Conservation (phyloP, 2,797 vertebrate species). For the Aldrovandia affinis region DNA sequence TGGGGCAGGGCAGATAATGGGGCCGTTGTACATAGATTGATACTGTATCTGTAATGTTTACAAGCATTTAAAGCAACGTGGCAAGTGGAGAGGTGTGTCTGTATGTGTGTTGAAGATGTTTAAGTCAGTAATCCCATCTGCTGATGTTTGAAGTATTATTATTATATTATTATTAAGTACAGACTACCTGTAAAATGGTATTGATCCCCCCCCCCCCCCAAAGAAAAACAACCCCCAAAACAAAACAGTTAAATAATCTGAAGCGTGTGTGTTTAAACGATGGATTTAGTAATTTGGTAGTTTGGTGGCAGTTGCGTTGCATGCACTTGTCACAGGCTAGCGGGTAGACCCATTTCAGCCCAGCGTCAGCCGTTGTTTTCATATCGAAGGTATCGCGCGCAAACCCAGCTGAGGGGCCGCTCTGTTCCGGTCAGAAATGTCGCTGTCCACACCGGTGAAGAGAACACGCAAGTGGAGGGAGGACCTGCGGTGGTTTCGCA, state of each 20-base stretch:
- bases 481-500: constrained; percentile 71
- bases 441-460: constrained; percentile 72
- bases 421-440: constrained; percentile 52
- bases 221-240: too few relatives aligned
- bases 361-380: neutral
- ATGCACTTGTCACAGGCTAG: neutral
- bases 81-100: neutral
- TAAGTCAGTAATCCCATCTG: neutral
- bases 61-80: neutral
- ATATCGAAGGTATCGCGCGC: neutral
- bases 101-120: neutral
- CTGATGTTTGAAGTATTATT: neutral
- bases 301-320: neutral
- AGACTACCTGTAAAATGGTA: neutral
- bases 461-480: constrained; percentile 70
- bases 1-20: neutral
- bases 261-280: too few relatives aligned
- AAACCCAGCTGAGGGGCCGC: constrained; percentile 54
- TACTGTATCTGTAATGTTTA: neutral
- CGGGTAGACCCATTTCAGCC: too few relatives aligned
- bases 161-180: too few relatives aligned
- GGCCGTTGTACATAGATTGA: neutral
- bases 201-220: neutral
- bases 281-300: neutral
- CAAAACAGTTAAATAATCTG: neutral